These are phyloP conservation scores for Eristalis tenax DNA, from an alignment of 2,888 invertebrate species.

Conservation along the genomic window DNA sequence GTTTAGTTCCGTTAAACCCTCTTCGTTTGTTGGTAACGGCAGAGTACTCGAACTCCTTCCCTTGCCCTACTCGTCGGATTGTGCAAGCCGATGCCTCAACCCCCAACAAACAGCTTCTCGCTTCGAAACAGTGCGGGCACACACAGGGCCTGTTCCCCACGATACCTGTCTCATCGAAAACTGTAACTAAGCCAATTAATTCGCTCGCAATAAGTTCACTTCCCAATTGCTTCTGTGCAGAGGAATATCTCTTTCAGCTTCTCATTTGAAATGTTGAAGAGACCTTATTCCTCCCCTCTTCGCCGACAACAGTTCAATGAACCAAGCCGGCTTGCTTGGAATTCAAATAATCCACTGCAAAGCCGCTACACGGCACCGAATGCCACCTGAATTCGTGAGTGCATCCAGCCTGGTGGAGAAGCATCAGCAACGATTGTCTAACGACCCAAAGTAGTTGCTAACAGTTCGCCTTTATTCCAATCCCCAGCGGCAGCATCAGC, in stretches of 20 bases:
- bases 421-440: constrained; percentile 40
- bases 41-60: too few species aligned
- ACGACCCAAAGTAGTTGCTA: constrained; percentile 24
- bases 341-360: constrained; percentile 33
- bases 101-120: too few species aligned
- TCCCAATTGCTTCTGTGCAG: not conserved
- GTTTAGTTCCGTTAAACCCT: too few species aligned
- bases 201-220: constrained; percentile 39
- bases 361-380: constrained; percentile 34
- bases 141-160: too few species aligned
- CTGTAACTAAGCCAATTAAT: constrained; percentile 54
- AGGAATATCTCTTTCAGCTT: constrained; percentile 13
- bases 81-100: too few species aligned
- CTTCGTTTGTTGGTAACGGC: too few species aligned
- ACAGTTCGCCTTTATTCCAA: not conserved
- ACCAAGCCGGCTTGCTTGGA: constrained; percentile 40
- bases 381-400: constrained; percentile 31
- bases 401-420: not conserved
- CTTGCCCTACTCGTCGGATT: too few species aligned
- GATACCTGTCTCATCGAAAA: not conserved
- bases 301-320: constrained; percentile 13
- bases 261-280: not conserved
- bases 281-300: not conserved
- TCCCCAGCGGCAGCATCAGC: not conserved
- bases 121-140: too few species aligned